Evolutionary conservation across 2,797 vertebrate genomes (phyloP), one percentile per base, ranked within the genome.

Genomic region (Macrochelys suwanniensis): DNA sequence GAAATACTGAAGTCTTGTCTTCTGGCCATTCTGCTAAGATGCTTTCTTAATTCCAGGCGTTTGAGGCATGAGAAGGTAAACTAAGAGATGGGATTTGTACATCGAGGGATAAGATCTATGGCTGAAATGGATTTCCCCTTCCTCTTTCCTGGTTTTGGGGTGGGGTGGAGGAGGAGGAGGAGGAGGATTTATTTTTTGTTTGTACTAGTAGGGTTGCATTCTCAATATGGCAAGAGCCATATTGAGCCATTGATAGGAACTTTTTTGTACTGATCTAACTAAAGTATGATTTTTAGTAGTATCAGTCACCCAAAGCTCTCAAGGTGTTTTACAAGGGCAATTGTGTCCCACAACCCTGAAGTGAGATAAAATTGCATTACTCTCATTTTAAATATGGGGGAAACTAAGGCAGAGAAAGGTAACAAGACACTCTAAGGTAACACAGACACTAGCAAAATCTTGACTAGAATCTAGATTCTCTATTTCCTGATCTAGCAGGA

Each of bases 111-210:
- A 47, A 76, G 45, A 76, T 77, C 74, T 49, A 11, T 47, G 45
- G 42, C 25, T 77, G 26, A 16, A 77, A 47, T 16, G 25, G 45
- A 49, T 49, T 47, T 47, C 37, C 74, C 42, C 65, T 12, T 28
- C 12, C 26, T 49, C 25, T 77, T 25, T 49, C 74, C 26, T 76
- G 42, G 25, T 13, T 76, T 47, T 47, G 23, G 11, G 31, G 15
- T 3, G 6, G 13, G 7, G 16, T 31, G 4, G 3, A 6, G 9
- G 37, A n/a, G 33, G 31, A n/a, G 7, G 16, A 12, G 4, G 3
- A 6, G 9, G 37, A n/a, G 33, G 31, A n/a, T 33, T 61, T 61
- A 15, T n/a, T n/a, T 37, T n/a, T 37, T 68, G n/a, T 37, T 59
- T 68, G 33, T 37, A 68, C 15, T 68, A 37, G 25, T 47, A 45